Evolutionary conservation across 2,113 vertebrate species (phyloP).

Genomic region (Engystomops pustulosus): DNA sequence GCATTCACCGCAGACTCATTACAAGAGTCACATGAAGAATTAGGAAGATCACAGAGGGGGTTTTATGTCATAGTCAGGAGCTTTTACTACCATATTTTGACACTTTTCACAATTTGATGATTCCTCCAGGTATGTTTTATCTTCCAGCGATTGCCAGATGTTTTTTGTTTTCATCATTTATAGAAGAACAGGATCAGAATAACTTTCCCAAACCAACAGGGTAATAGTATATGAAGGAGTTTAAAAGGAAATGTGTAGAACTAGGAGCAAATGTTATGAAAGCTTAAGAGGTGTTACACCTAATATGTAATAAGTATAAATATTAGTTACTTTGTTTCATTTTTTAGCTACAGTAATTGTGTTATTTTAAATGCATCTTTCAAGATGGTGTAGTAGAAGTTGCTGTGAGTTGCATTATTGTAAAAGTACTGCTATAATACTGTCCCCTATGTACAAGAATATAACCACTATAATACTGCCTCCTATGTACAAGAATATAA

Average conservation of each 20-base stretch:
- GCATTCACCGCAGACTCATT: neutral
- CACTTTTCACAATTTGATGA: slow-evolving; percentile 1
- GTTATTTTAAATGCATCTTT: too few relatives aligned
- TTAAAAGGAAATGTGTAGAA: neutral
- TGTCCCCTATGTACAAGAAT: neutral
- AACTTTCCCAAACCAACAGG: too few relatives aligned
- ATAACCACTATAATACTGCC: neutral
- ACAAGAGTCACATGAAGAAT: neutral
- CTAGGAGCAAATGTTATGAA: neutral
- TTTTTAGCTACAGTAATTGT: too few relatives aligned
- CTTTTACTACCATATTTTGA: slow-evolving; percentile 24
- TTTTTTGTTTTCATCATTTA: neutral
- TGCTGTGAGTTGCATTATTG: too few relatives aligned
- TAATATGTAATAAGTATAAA: too few relatives aligned
- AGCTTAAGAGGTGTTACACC: too few relatives aligned
- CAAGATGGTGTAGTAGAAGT: too few relatives aligned
- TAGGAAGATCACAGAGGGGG: neutral
- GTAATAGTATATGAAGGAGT: neutral
- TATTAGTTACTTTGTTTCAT: too few relatives aligned
- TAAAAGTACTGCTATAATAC: neutral
- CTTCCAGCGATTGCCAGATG: neutral
- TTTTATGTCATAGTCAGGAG: slow-evolving; percentile 21
- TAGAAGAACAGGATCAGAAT: neutral
- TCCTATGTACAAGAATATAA: neutral
- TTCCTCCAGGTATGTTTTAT: slow-evolving; percentile 29